Percentiles rank a stretch among this genome's conserved stretches.
Conservation (phyloP, 2,113 vertebrate genomes). For the Cavia aperea region DNA sequence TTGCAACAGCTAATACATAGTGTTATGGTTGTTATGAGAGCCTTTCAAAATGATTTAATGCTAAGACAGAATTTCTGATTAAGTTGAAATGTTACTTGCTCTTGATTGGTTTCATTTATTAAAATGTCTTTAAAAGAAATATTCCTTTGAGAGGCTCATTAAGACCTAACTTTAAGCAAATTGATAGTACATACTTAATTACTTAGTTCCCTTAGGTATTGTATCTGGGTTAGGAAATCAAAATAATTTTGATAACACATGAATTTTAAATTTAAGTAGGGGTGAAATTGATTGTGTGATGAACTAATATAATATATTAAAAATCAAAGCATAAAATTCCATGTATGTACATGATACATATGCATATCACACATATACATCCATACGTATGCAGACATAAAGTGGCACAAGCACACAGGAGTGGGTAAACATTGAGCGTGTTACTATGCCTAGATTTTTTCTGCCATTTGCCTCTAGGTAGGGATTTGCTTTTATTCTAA, state of each 20-base stretch:
- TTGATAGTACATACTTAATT: constrained; percentile 53
- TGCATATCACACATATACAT: background rate
- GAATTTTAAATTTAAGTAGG: constrained; percentile 21
- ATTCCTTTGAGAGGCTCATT: constrained; percentile 60
- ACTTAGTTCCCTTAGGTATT: constrained; percentile 34
- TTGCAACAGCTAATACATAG: constrained; percentile 8
- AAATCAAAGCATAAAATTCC: background rate
- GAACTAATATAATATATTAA: background rate
- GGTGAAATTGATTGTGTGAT: background rate
- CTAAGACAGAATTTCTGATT: constrained; percentile 47
- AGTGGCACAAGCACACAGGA: accelerated
- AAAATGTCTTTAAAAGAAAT: constrained; percentile 56
- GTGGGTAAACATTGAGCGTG: no score
- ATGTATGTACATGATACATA: background rate
- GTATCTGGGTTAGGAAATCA: background rate
- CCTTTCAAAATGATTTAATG: constrained; percentile 65
- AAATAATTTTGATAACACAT: constrained; percentile 37
- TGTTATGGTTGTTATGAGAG: constrained; percentile 49
- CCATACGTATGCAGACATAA: background rate
- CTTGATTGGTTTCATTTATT: constrained; percentile 58
- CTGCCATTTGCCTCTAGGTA: background rate
- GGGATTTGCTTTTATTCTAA: background rate
- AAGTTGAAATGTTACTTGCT: constrained; percentile 58
- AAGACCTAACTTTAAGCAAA: constrained; percentile 63
- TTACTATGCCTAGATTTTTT: background rate